phyloP scores from a whole-genome alignment of 2,888 invertebrate genomes.

The Orchesella flavescens region DNA sequence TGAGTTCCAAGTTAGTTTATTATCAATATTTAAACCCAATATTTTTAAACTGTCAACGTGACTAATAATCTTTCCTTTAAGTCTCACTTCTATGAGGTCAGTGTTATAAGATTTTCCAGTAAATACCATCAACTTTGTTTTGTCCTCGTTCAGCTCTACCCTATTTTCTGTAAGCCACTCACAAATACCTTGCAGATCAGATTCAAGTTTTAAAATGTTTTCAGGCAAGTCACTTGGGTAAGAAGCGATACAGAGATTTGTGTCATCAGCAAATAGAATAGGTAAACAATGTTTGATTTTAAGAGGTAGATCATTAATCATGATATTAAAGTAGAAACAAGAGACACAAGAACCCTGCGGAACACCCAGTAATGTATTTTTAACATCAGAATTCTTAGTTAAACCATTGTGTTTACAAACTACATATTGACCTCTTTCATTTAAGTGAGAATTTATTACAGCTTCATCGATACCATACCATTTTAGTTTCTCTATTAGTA shows the following conservation, averaged over 20 bases:
- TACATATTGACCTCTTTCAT: constrained; percentile 37
- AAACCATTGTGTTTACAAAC: not conserved
- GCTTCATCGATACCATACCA: constrained; percentile 51
- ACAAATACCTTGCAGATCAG: not conserved
- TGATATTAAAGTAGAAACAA: not conserved
- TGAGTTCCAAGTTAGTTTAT: too few relatives aligned
- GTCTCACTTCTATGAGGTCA: too few relatives aligned
- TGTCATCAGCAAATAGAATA: constrained; percentile 45
- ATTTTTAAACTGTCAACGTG: too few relatives aligned
- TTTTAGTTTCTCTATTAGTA: constrained; percentile 29
- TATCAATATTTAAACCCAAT: too few relatives aligned
- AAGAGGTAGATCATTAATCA: constrained; percentile 41
- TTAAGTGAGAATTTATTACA: constrained; percentile 35
- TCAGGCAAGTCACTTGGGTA: not conserved
- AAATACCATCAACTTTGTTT: constrained; percentile 52
- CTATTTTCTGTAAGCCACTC: constrained; percentile 35
- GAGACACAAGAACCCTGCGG: not conserved
- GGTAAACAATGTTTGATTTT: constrained; percentile 7
- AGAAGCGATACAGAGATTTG: not conserved
- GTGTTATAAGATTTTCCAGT: too few relatives aligned
- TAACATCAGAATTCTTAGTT: not conserved
- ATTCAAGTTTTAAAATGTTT: constrained; percentile 5
- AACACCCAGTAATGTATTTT: not conserved
- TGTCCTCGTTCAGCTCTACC: constrained; percentile 33
- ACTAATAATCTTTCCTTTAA: too few relatives aligned